Evolutionary conservation across 2,888 invertebrate genomes (phyloP).

Genomic region (Ceraclea dissimilis): DNA sequence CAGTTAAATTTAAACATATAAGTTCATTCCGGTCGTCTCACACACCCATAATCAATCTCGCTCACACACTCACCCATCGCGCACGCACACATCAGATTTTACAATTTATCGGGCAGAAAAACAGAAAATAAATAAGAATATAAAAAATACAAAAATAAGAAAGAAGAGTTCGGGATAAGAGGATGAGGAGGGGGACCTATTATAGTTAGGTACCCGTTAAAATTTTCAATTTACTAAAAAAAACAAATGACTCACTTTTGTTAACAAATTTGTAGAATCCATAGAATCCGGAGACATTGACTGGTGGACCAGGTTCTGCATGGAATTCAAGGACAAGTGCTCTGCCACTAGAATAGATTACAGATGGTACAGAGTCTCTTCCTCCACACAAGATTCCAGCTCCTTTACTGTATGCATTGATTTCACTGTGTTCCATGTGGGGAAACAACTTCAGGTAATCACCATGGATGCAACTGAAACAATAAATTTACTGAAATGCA

Average conservation of each 20-base stretch:
- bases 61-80: no score
- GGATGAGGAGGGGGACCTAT: no score
- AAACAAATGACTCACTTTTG: constrained; percentile 54
- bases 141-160: no score
- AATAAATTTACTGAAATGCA: not conserved
- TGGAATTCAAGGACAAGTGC: constrained; percentile 71
- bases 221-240: not conserved
- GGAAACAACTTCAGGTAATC: constrained; percentile 74
- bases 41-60: no score
- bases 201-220: no score
- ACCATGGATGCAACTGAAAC: constrained; percentile 63
- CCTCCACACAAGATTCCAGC: constrained; percentile 66
- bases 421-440: constrained; percentile 61
- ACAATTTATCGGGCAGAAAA: no score
- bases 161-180: no score
- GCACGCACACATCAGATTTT: no score
- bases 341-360: constrained; percentile 67
- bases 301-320: constrained; percentile 43
- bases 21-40: no score
- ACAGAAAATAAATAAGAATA: no score
- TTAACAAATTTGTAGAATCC: constrained; percentile 72
- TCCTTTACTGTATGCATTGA: constrained; percentile 72
- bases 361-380: constrained; percentile 58
- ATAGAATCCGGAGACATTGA: constrained; percentile 60
- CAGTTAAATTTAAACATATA: no score